Evolutionary conservation across 2,797 vertebrate genomes (phyloP).

Genomic region (Cottoperca gobio): DNA sequence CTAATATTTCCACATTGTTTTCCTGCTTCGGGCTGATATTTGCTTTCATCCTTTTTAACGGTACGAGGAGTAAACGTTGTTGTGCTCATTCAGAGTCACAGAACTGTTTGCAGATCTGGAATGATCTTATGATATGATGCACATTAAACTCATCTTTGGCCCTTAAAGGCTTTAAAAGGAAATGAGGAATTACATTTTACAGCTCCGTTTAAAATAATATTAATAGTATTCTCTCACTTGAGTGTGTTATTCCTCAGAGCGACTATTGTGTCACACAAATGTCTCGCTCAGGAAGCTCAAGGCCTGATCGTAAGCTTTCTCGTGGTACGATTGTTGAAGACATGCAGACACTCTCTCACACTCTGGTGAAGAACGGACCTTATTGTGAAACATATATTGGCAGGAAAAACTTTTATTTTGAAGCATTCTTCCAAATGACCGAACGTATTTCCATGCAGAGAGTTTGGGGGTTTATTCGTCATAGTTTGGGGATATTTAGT

Average conservation of each 20-base stretch:
- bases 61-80: constrained; percentile 35
- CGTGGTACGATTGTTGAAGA: not conserved
- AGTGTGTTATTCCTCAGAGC: not conserved
- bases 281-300: not conserved
- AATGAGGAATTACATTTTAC: constrained; percentile 16
- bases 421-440: not conserved
- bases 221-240: not conserved
- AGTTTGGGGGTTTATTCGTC: not conserved
- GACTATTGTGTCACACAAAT: not conserved
- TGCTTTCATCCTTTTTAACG: constrained; percentile 52
- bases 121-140: constrained; percentile 43
- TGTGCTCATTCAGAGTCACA: constrained; percentile 48
- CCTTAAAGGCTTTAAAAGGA: constrained; percentile 23
- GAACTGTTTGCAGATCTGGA: constrained; percentile 36
- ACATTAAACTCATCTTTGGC: constrained; percentile 53
- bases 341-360: not conserved
- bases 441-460: not conserved
- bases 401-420: not conserved
- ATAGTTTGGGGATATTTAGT: not conserved
- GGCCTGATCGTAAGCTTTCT: not conserved
- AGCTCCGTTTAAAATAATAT: constrained; percentile 26
- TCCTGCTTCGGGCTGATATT: constrained; percentile 17
- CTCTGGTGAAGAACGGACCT: not conserved
- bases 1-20: not conserved
- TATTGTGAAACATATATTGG: not conserved